Percentiles rank a stretch among this genome's conserved stretches.
Evolutionary conservation across 2,113 vertebrate species (phyloP).

Genomic region (Hyaena hyaena): DNA sequence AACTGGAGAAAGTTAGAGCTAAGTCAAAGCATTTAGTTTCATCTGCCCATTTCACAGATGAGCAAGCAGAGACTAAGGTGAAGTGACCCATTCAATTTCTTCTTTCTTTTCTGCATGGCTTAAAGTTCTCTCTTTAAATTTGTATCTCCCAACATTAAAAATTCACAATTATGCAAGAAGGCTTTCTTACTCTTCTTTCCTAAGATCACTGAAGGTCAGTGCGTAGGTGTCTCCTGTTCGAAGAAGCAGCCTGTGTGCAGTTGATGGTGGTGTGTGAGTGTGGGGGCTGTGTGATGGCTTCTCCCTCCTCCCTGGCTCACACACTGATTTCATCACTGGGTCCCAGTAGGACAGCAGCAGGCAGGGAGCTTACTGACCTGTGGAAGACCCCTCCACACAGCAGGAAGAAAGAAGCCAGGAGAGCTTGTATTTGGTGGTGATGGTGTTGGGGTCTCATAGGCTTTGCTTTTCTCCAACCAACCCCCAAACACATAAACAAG

Average conservation of each 20-base stretch:
- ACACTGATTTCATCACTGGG: neutral
- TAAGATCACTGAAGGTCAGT: neutral
- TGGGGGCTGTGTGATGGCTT: neutral
- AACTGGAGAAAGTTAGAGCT: neutral
- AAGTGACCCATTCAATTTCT: neutral
- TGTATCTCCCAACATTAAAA: neutral
- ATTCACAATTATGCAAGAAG: neutral
- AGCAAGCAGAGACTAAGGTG: neutral
- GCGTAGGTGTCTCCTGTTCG: neutral
- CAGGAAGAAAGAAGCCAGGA: neutral
- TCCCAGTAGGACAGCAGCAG: neutral
- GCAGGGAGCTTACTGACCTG: neutral
- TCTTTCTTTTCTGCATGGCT: neutral
- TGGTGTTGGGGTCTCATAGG: neutral
- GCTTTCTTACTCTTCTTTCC: neutral
- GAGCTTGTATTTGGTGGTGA: neutral
- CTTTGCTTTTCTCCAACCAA: neutral
- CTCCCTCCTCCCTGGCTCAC: neutral
- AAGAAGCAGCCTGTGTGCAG: neutral
- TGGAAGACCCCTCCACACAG: neutral
- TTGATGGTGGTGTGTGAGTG: neutral
- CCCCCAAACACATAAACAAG: constrained; percentile 6
- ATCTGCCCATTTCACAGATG: constrained; percentile 37
- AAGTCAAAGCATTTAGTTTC: neutral
- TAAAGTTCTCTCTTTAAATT: neutral